Conservation (phyloP, 2,888 invertebrate genomes). For the Luffia ferchaultella region DNA sequence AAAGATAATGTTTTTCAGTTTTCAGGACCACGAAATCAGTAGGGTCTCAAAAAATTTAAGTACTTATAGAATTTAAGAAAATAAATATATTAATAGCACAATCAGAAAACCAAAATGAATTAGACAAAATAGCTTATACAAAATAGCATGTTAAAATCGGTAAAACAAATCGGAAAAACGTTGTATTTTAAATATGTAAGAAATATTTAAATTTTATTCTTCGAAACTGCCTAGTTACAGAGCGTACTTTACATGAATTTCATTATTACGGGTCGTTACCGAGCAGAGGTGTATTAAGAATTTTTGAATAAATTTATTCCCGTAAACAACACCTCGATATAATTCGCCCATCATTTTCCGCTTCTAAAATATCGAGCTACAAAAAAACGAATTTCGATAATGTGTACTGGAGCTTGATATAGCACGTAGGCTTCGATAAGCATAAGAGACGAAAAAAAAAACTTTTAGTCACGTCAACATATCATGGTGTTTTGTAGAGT, state of each 20-base stretch:
- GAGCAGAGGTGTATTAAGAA: neutral
- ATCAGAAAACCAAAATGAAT: no score
- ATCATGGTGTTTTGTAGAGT: constrained; percentile 36
- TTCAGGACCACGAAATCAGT: no score
- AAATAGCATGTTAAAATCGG: no score
- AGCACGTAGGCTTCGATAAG: no score
- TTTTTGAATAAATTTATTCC: neutral
- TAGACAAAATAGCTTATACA: no score
- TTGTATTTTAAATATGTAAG: neutral
- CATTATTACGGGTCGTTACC: neutral
- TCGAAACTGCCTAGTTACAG: neutral
- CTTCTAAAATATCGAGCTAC: neutral
- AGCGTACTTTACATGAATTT: neutral
- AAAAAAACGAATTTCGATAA: no score
- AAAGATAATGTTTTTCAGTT: no score
- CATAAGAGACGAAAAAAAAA: neutral
- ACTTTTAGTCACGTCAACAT: neutral
- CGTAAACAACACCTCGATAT: neutral
- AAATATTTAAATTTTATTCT: neutral
- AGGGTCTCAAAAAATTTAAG: no score
- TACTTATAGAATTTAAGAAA: no score
- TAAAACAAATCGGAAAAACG: no score
- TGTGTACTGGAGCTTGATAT: no score
- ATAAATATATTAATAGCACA: no score
- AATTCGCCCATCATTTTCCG: neutral